A percentile compares a stretch with the other conserved stretches of the same genome.
Evolutionary conservation across 2,888 invertebrate species (phyloP).

Genomic region (Eupithecia subumbrata): DNA sequence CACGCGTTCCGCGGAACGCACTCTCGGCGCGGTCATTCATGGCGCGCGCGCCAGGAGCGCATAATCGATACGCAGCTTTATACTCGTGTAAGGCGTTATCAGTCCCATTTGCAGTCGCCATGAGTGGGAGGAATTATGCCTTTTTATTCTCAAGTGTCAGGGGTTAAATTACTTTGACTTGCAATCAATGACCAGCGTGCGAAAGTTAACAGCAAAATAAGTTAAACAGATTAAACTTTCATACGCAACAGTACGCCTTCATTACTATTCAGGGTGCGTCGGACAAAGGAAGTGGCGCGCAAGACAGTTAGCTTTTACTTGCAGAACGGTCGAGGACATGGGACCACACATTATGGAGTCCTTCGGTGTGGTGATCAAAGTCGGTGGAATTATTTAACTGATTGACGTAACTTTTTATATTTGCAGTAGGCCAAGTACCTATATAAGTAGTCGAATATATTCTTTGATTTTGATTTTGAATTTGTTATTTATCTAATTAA

Average conservation of each 20-base stretch:
- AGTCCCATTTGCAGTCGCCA: no score
- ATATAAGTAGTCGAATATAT: no score
- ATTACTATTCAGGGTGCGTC: constrained; percentile 55
- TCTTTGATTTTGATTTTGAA: no score
- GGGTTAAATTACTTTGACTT: no score
- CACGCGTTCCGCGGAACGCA: no score
- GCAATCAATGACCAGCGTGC: neutral
- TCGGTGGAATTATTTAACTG: neutral
- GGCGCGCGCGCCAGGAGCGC: no score
- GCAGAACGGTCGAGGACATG: constrained; percentile 49
- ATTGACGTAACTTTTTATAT: neutral
- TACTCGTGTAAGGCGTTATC: no score
- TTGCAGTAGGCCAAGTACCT: neutral
- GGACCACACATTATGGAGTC: constrained; percentile 39
- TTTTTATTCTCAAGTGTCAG: no score
- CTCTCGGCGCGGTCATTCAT: no score
- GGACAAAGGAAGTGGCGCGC: constrained; percentile 55
- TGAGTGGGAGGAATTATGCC: no score
- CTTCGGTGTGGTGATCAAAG: neutral
- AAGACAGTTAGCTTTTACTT: constrained; percentile 63
- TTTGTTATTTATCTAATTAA: no score
- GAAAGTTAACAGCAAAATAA: neutral
- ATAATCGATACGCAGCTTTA: no score
- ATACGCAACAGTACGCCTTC: constrained; percentile 42
- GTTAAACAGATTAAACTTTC: constrained; percentile 39